These are phyloP conservation scores for Drosophila vallismaia DNA, from an alignment of 2,888 invertebrate genomes.

Conservation along the genomic window DNA sequence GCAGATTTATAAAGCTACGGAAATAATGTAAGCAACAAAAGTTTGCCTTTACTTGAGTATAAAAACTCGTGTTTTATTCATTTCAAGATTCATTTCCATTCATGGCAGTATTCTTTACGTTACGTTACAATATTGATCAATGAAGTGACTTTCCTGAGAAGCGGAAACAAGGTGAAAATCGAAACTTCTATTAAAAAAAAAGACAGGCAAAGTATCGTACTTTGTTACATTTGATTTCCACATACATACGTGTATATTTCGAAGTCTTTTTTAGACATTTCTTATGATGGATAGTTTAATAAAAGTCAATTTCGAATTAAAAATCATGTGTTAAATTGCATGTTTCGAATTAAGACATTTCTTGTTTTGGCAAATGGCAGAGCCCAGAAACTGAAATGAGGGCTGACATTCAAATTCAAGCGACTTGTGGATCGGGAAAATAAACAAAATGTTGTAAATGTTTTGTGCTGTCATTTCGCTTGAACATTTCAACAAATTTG, in stretches of 20 bases:
- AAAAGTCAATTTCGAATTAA: neutral
- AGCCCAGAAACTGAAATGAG: neutral
- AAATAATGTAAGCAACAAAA: neutral
- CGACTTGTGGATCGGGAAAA: conserved; percentile 1
- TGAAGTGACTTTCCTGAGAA: conserved; percentile 39
- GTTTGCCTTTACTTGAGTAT: neutral
- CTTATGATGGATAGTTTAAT: conserved; percentile 3
- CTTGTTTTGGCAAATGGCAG: neutral
- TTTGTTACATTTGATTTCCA: too few species aligned
- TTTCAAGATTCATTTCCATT: neutral
- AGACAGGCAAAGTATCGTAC: too few species aligned
- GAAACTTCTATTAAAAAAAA: too few species aligned
- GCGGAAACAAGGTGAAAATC: conserved; percentile 7
- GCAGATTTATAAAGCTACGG: conserved; percentile 1
- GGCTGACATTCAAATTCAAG: conserved; percentile 14
- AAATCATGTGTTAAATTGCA: neutral
- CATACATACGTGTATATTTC: too few species aligned
- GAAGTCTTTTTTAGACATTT: too few species aligned
- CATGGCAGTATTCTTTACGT: too few species aligned
- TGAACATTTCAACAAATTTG: conserved; percentile 64
- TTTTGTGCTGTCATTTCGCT: conserved; percentile 36
- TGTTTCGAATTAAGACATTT: neutral
- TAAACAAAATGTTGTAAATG: conserved; percentile 24
- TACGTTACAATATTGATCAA: conserved; percentile 27
- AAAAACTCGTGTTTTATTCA: neutral